Evolutionary conservation across 2,797 vertebrate species (phyloP).

Genomic region (Schizopygopsis pylzovi): DNA sequence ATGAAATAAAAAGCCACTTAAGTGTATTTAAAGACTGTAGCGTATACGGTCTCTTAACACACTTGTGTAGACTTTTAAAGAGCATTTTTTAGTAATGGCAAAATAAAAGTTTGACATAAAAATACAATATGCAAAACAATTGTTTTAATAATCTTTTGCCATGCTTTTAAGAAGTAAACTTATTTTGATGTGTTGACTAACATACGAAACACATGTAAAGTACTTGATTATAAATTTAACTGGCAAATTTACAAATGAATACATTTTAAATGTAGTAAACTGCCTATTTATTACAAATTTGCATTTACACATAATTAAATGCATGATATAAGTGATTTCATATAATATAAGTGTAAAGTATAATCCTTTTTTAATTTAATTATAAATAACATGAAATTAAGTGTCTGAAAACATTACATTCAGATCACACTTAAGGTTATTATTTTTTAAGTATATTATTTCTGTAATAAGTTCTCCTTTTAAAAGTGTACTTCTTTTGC

Average conservation of each 20-base stretch:
- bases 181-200: no score
- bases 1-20: background rate
- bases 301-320: background rate
- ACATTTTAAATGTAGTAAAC: no score
- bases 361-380: background rate
- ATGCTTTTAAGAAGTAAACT: no score
- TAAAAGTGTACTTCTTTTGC: background rate
- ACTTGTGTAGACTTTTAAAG: background rate
- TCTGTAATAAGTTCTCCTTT: background rate
- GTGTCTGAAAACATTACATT: conserved; percentile 1
- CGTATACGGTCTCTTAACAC: background rate
- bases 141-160: no score
- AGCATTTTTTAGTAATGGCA: background rate
- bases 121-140: background rate
- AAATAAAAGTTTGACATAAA: background rate
- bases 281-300: background rate
- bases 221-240: no score
- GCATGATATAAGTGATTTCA: no score
- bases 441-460: background rate
- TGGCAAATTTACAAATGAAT: no score
- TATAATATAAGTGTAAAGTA: background rate
- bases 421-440: background rate
- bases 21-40: background rate
- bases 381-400: background rate
- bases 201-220: no score